Evolutionary conservation across 1,140 invertebrate genomes (phyloP).

Genomic region (Liolophura sinensis): DNA sequence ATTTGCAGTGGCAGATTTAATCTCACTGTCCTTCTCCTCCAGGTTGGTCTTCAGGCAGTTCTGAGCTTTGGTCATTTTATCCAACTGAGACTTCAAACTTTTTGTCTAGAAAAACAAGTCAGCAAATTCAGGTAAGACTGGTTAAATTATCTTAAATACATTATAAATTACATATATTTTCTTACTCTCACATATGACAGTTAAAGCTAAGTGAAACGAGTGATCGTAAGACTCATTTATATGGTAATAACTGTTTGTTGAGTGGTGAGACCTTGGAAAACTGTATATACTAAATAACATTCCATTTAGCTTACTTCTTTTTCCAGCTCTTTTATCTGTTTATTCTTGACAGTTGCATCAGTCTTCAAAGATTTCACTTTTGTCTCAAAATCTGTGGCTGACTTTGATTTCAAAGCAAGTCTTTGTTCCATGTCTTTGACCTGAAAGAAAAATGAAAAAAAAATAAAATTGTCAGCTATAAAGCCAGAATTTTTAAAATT

Average conservation of each 20-base stretch:
- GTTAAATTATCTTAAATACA: too few relatives aligned
- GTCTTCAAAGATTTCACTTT: constrained; percentile 30
- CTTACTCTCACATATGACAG: too few relatives aligned
- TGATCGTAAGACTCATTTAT: too few relatives aligned
- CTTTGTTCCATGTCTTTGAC: constrained; percentile 21
- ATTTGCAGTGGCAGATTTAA: too few relatives aligned
- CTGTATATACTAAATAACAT: background rate
- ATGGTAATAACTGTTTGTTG: background rate
- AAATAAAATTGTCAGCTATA: too few relatives aligned
- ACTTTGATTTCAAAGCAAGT: constrained; percentile 21
- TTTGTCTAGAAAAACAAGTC: constrained; percentile 16
- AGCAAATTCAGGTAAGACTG: too few relatives aligned
- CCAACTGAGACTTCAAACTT: constrained; percentile 21
- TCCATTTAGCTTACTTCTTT: constrained; percentile 26
- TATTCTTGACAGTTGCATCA: constrained; percentile 27
- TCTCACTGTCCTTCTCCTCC: too few relatives aligned
- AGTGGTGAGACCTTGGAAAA: background rate
- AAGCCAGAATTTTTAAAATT: too few relatives aligned
- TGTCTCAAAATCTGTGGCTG: constrained; percentile 18
- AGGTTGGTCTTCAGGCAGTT: too few relatives aligned
- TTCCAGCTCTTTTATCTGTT: constrained; percentile 34
- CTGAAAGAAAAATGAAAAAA: constrained; percentile 13
- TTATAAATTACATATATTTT: too few relatives aligned
- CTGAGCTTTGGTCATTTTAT: constrained; percentile 19
- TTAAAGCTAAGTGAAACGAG: too few relatives aligned